Base-by-base conservation (phyloP, 37 sponge, comb jelly and placozoan species). In the Ephydatia muelleri region DNA sequence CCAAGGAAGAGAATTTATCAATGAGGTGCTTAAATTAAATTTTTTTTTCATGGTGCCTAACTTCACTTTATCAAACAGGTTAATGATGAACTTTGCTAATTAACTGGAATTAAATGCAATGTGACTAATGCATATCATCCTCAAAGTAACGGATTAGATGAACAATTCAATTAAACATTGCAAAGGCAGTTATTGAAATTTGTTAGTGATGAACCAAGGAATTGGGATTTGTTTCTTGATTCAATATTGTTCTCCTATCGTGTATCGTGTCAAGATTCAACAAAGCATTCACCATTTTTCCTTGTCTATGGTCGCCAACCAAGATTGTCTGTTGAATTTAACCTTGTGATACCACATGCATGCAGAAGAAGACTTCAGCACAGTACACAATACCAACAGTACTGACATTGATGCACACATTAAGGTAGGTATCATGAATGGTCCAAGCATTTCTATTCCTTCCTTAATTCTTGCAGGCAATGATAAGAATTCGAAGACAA, bases 1-100 rank as follows among this genome's bases (percentile, higher is more conserved):
- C 36, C 85, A 85, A 43, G 85, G 85, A 47, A 77, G 79, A 77
- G 85, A 85, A 70, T 85, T 85, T 85, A 79, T 85, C 0, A 77
- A 77, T 64, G 28, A 77, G 71, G 85, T 85, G 47, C 16, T 28
- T 28, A 3, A 34, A 80, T 78, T 43, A 43, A n/a, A 43, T 9
- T 57, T 57, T 57, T n/a, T 57, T 57, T 57, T 4, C 6, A 57
- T 57, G 57, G 57, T 57, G 57, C 57, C 57, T 57, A 57, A 57
- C 19, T 57, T 57, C 27, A 33, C 26, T 81, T 27, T 70, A 25
- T 28, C 14, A 38, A 30, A n/a, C 28, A 81, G 82, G 71, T 81
- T 29, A 70, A 70, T 81, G 71, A 70, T 68, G 72, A 39, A 38
- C 71, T 81, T 47, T 70, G 72, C 67, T 13, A 85, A 36, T 49